A percentile compares a stretch with the other conserved stretches of the same genome.
phyloP scores from a whole-genome alignment of 1,140 invertebrate genomes.

The Hypothenemus hampei region DNA sequence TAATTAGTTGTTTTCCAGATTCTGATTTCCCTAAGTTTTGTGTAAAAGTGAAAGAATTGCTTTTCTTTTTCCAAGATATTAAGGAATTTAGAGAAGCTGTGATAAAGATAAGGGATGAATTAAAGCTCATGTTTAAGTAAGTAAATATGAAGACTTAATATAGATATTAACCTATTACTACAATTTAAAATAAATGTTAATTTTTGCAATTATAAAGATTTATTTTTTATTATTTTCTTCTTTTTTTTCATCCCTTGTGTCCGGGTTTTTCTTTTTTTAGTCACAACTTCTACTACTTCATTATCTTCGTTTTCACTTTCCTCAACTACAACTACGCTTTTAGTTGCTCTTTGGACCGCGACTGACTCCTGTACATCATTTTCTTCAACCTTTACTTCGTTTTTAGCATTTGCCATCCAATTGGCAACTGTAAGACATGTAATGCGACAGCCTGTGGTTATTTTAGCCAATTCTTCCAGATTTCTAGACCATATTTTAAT shows the following conservation, averaged over 20 bases:
- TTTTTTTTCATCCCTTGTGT: too few relatives aligned
- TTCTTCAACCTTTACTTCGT: constrained; percentile 32
- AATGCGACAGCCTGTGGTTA: constrained; percentile 55
- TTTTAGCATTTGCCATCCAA: constrained; percentile 27
- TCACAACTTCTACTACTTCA: background rate
- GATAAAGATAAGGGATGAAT: constrained; percentile 8
- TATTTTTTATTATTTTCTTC: too few relatives aligned
- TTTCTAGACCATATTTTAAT: constrained; percentile 69
- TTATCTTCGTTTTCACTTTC: constrained; percentile 19
- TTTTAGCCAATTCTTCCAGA: constrained; percentile 49
- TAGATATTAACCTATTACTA: too few relatives aligned
- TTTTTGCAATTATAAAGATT: too few relatives aligned
- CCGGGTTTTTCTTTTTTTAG: constrained; percentile 3
- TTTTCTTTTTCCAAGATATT: constrained; percentile 29
- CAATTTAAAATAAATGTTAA: too few relatives aligned
- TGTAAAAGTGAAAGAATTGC: constrained; percentile 21
- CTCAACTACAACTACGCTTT: constrained; percentile 27
- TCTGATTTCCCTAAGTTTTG: constrained; percentile 17
- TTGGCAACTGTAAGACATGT: constrained; percentile 53
- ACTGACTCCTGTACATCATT: constrained; percentile 5
- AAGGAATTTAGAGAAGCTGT: constrained; percentile 10
- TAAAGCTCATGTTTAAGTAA: too few relatives aligned
- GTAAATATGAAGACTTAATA: too few relatives aligned
- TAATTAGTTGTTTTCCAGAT: constrained; percentile 3
- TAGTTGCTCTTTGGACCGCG: constrained; percentile 11